Evolutionary conservation across 1,140 invertebrate species (phyloP), one percentile per base, ranked within the genome.

Genomic region (Camponotus floridanus): DNA sequence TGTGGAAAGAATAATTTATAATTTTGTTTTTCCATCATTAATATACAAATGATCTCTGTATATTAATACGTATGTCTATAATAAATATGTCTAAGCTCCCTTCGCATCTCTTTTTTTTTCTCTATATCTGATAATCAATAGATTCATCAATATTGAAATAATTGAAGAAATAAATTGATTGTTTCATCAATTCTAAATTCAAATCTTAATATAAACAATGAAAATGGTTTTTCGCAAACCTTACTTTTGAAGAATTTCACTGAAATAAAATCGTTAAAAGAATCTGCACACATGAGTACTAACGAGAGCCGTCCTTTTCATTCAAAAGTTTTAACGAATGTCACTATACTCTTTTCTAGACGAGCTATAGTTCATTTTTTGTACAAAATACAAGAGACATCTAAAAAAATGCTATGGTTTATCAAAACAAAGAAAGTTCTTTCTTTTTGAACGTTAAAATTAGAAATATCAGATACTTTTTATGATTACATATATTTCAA

Each of bases 281-380:
- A 84, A 74, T 61, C 48, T 33, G 42, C 8, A 11, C 21, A 51
- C 21, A 21, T 26, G 36, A 4, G 15, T 21, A 61, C 55, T 57
- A 84, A 64, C 80, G 26, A 84, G 8, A 74, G 26, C 55, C 33
- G 6, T 45, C 59, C 18, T 15, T 76, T 21, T 31, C 18, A 59
- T 64, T 8, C 31, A 64, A 31, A 84, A 84, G 57, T 84, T 84
- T 84, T 84, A 84, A 83, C 68, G 79, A 84, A 57, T 51, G 15
- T 51, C 48, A 18, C 11, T 61, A 62, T 39, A 18, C 48, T 51
- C 48, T 51, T 51, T 3, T 51, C 15, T 15, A 26, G 18, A 76
- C 6, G 3, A 13, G 0, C 33, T 71, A 42, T 48, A 70, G 7
- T 70, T 26, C 13, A n/a, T 70, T 31, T n/a, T 13, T 39, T 39